Conservation (phyloP, 2,113 vertebrate species). For the Caloenas nicobarica region DNA sequence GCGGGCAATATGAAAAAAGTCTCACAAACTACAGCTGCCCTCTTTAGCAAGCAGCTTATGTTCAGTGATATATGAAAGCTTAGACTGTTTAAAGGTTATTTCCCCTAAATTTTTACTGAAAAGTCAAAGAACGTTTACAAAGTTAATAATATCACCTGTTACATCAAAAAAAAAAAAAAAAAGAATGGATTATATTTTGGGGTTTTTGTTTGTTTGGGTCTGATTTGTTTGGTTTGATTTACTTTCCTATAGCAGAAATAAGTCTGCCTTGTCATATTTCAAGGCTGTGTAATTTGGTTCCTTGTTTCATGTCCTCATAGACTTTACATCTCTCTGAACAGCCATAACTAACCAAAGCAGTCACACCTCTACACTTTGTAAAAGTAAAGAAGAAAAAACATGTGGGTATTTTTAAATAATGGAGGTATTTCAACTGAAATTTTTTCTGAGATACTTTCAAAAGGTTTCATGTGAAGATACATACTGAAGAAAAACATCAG, state of each 20-base stretch:
- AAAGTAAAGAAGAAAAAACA: background rate
- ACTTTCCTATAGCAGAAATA: background rate
- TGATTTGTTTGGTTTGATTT: background rate
- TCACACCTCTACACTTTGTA: background rate
- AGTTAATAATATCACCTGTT: background rate
- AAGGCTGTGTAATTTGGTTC: background rate
- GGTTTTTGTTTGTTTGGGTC: background rate
- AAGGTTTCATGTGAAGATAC: background rate
- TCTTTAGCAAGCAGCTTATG: background rate
- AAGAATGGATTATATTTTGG: too few species aligned
- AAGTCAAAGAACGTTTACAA: background rate
- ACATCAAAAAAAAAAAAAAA: background rate
- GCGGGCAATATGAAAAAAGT: background rate
- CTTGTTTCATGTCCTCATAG: background rate
- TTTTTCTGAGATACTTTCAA: background rate
- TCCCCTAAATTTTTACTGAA: background rate
- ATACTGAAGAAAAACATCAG: background rate
- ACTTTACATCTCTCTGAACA: background rate
- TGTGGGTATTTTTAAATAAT: background rate
- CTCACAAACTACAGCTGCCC: background rate
- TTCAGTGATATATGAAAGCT: background rate
- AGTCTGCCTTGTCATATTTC: background rate
- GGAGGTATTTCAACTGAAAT: background rate
- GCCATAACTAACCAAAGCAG: background rate
- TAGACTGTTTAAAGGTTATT: background rate